Evolutionary conservation across 2,113 vertebrate genomes (phyloP).

Genomic region (Lanius collurio): DNA sequence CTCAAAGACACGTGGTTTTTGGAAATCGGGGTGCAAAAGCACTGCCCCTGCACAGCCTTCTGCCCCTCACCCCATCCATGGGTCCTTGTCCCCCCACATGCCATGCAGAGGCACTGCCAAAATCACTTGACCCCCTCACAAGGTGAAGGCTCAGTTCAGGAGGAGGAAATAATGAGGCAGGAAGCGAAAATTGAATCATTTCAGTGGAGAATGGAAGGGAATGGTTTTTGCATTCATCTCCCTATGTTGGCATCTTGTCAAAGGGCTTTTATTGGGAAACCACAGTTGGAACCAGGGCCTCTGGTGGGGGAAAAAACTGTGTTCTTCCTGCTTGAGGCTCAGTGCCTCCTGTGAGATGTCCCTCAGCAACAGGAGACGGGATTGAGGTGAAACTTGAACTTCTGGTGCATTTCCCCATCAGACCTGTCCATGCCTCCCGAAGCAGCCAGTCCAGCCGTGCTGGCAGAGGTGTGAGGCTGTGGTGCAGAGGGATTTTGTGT

Average conservation of each 20-base stretch:
- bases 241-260: not conserved
- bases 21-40: not conserved
- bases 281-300: not conserved
- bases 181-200: not conserved
- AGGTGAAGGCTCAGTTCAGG: not conserved
- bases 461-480: not conserved
- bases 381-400: constrained; percentile 5
- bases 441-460: not conserved
- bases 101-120: accelerated
- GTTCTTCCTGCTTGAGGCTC: not conserved
- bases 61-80: accelerated
- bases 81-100: accelerated
- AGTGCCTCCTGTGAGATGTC: not conserved
- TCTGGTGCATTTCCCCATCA: not conserved
- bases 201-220: not conserved
- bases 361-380: not conserved
- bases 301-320: not conserved
- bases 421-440: not conserved
- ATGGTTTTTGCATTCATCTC: not conserved
- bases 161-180: not conserved
- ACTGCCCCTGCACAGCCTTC: accelerated
- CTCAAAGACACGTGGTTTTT: not conserved
- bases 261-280: not conserved
- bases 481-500: not conserved
- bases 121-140: not conserved